These are phyloP conservation scores for Aporophyla nigra DNA, from an alignment of 2,888 invertebrate genomes.

Conservation along the genomic window DNA sequence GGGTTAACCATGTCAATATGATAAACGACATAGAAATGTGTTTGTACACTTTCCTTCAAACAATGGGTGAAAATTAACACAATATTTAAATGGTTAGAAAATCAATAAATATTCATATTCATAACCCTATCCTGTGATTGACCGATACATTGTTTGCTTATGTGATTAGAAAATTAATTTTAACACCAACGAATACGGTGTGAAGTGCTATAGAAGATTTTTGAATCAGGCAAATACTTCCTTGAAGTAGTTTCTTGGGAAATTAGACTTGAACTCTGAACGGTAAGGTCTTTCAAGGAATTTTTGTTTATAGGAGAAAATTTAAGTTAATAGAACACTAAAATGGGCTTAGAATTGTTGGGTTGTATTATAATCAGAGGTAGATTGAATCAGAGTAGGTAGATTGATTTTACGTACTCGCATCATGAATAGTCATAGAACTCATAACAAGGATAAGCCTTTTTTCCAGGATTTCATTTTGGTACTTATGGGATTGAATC, in stretches of 20 bases:
- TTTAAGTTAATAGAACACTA: neutral
- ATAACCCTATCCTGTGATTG: slow-evolving; percentile 30
- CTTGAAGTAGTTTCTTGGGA: neutral
- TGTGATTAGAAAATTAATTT: slow-evolving; percentile 5
- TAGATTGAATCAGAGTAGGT: too few species aligned
- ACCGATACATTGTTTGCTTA: slow-evolving; percentile 22
- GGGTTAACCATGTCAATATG: slow-evolving; percentile 10
- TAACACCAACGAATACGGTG: neutral
- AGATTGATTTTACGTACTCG: too few species aligned
- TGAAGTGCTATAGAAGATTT: neutral
- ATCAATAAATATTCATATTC: slow-evolving; percentile 51
- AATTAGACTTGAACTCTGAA: neutral
- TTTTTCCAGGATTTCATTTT: too few species aligned
- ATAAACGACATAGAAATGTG: slow-evolving; percentile 10
- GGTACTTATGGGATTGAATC: too few species aligned
- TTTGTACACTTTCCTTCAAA: slow-evolving; percentile 40
- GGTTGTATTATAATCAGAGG: too few species aligned
- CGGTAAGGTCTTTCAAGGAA: too few species aligned
- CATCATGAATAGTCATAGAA: too few species aligned
- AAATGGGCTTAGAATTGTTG: too few species aligned
- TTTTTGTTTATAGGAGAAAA: too few species aligned
- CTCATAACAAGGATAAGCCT: too few species aligned
- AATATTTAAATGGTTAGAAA: slow-evolving; percentile 54
- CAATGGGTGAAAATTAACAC: slow-evolving; percentile 57
- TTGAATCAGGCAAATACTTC: neutral